These are phyloP conservation scores for Coregonus suidteri DNA, from an alignment of 2,797 vertebrate genomes.

Conservation along the genomic window DNA sequence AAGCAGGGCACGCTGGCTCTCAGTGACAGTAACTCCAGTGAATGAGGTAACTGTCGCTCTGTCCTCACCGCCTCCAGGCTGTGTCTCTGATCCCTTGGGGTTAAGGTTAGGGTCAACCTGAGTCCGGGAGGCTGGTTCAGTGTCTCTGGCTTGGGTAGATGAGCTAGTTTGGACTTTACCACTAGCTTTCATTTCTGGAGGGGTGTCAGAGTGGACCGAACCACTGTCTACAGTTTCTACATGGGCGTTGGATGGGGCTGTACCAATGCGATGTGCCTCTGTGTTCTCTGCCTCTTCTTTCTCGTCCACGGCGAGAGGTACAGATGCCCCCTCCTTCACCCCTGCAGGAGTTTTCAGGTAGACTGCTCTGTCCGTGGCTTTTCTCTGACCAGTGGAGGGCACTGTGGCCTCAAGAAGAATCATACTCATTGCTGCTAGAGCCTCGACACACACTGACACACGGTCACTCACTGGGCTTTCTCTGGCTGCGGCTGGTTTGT, in stretches of 20 bases:
- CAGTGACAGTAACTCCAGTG: slow-evolving; percentile 1
- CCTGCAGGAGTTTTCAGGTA: slow-evolving; percentile 53
- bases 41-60: neutral
- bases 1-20: neutral
- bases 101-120: no score
- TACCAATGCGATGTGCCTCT: slow-evolving; percentile 42
- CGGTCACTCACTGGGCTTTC: neutral
- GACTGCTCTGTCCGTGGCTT: slow-evolving; percentile 55
- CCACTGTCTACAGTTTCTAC: neutral
- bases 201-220: neutral
- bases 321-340: neutral
- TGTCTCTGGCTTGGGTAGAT: neutral
- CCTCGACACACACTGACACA: neutral
- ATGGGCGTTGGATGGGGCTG: neutral
- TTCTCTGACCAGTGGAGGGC: slow-evolving; percentile 10
- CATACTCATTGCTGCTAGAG: neutral
- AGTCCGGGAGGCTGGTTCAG: neutral
- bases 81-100: neutral
- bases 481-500: neutral
- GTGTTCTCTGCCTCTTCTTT: slow-evolving; percentile 13
- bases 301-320: neutral
- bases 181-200: neutral
- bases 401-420: neutral
- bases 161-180: neutral
- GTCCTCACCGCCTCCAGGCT: neutral